Evolutionary conservation across 2,113 vertebrate species (phyloP), one percentile per base, ranked within the genome.

Genomic region (Crotalus tigris): DNA sequence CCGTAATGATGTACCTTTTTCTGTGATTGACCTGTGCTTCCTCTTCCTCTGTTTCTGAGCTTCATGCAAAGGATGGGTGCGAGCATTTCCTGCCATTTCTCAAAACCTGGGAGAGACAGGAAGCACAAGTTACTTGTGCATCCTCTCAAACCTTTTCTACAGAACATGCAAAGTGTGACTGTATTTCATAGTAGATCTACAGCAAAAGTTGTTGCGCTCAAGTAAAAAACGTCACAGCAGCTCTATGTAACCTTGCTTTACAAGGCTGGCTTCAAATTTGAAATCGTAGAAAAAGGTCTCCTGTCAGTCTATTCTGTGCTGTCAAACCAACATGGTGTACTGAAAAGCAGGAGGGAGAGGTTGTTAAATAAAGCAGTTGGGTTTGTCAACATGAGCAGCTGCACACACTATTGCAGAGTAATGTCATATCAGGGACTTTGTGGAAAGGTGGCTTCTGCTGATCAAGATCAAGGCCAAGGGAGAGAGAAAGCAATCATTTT

Each of bases 51-150:
- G 26, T 69, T 89, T 61, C 46, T 57, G 54, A 55, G 46, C 57
- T 54, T 92, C 61, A 23, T 23, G 53, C 64, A 49, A 92, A 92
- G 87, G 87, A 49, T 55, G 21, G 59, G 29, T 26, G 49, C 53
- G 59, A 88, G 86, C 57, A 75, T 92, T 44, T 88, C 85, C 85
- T 88, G 46, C 44, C 91, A 69, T 92, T 92, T 75, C 49, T 88
- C 58, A 87, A 89, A 54, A 89, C 17, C 23, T 88, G 88, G 61
- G 46, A 85, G 6, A 21, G 33, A 89, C 24, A 75, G 91, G 23
- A 92, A 55, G 51, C 12, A 15, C 5, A 23, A 92, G 86, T 51
- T 64, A 39, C 23, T 88, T 39, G 59, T 39, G 33, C 49, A 69
- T 92, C 59, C 81, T 61, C 19, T 59, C 26, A 85, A 4, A 24